A percentile compares a stretch with the other conserved stretches of the same genome.
Evolutionary conservation across 2,888 invertebrate species (phyloP).

Genomic region (Hylaea fasciaria): DNA sequence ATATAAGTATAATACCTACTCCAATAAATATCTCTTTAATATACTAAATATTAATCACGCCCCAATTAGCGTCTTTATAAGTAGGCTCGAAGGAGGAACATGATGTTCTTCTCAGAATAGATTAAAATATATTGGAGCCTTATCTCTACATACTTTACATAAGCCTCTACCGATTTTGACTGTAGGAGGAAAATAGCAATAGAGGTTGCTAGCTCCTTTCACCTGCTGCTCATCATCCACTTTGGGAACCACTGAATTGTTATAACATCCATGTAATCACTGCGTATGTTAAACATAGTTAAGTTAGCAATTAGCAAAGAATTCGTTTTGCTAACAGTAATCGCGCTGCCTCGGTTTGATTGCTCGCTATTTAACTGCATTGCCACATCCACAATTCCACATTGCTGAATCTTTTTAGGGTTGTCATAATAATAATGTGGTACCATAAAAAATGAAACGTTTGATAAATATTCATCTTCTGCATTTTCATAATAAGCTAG

Average conservation of each 20-base stretch:
- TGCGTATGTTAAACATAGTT: conserved; percentile 6
- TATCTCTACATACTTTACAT: too few relatives aligned
- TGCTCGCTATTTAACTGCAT: conserved; percentile 25
- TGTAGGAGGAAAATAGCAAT: not conserved
- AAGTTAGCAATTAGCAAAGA: conserved; percentile 28
- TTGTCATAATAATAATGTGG: conserved; percentile 10
- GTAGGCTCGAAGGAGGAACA: too few relatives aligned
- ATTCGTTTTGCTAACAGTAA: conserved; percentile 35
- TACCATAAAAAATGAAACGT: not conserved
- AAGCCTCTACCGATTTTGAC: too few relatives aligned
- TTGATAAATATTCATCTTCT: too few relatives aligned
- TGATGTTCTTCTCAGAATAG: too few relatives aligned
- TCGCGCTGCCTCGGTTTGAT: conserved; percentile 12
- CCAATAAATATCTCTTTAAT: too few relatives aligned
- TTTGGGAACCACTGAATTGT: not conserved
- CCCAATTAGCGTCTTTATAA: too few relatives aligned
- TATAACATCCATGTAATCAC: conserved; percentile 28
- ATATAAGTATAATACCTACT: too few relatives aligned
- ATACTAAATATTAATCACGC: too few relatives aligned
- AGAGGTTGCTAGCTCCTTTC: not conserved
- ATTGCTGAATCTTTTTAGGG: conserved; percentile 27
- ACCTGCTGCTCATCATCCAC: not conserved
- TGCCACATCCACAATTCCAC: conserved; percentile 33
- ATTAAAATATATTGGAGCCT: too few relatives aligned
- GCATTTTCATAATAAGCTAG: too few relatives aligned